These are phyloP conservation scores for Enoplosus armatus DNA, from an alignment of 2,797 vertebrate species.

Conservation along the genomic window DNA sequence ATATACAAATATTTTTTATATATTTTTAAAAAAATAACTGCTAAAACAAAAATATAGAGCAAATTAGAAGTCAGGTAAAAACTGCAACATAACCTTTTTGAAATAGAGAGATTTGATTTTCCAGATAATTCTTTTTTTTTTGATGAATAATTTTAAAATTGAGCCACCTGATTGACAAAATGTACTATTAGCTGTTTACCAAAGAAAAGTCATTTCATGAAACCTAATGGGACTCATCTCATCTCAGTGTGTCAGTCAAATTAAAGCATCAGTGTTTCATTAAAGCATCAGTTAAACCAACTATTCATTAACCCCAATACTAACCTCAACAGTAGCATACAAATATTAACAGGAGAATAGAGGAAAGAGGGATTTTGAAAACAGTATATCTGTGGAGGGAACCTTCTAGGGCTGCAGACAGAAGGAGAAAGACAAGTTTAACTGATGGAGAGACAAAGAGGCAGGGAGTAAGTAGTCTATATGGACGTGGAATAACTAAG, in stretches of 20 bases:
- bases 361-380: background rate
- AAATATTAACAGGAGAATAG: background rate
- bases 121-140: background rate
- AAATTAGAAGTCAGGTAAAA: no score
- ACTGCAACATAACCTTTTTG: background rate
- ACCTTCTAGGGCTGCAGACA: background rate
- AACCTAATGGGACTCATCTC: background rate
- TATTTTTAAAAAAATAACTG: background rate
- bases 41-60: background rate
- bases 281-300: background rate
- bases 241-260: background rate
- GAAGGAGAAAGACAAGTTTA: conserved; percentile 15
- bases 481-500: conserved; percentile 23
- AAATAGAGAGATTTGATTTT: conserved; percentile 1
- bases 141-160: background rate
- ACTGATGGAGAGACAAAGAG: conserved; percentile 33
- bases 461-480: background rate
- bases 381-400: background rate
- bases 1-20: no score
- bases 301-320: background rate
- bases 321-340: background rate
- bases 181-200: background rate
- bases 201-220: background rate
- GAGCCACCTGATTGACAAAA: background rate
- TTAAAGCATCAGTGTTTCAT: background rate